Evolutionary conservation across 2,113 vertebrate species (phyloP), one percentile per base, ranked within the genome.

Genomic region (Pan paniscus): DNA sequence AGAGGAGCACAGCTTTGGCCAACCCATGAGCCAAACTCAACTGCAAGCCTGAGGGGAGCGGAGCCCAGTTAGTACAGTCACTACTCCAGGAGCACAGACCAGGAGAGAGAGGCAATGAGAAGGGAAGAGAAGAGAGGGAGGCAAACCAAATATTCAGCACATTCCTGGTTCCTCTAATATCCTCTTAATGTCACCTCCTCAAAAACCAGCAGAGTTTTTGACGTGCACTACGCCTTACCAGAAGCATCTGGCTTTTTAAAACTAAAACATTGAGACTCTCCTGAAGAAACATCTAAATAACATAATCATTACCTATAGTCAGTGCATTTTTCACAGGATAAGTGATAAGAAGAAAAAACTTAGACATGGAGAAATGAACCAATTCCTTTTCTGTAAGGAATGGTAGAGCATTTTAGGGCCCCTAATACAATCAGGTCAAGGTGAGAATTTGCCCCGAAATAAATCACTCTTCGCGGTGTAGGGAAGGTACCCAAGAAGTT

Each of bases 121-220:
- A 57, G 38, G 30, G 3, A 3, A 32, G 17, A 17, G 11, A 9
- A 43, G 13, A 9, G 0, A 35, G 8, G 11, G 4, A 13, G 23
- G 9, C 6, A 75, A 48, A 57, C 20, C 32, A 22, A 57, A 76
- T 23, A 68, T 0, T 30, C 32, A 40, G 14, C 43, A 48, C 6
- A 1, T 12, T 50, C 40, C 27, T 14, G 25, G 32, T 30, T 80
- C 32, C 6, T 57, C 67, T 10, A 32, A 48, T 25, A 32, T 73
- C 16, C 68, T 67, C 23, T 72, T 48, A n/a, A 40, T 32, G 13
- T 68, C 64, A 86, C 5, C 10, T 52, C 55, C 52, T 75, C 48
- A 68, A 52, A 88, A 48, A 4, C 3, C 32, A 64, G 30, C 25
- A 35, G 67, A 17, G 3, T 43, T 92, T 81, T 76, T 40, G 1